phyloP scores from a whole-genome alignment of 2,113 vertebrate species.

The Hippolais icterina region DNA sequence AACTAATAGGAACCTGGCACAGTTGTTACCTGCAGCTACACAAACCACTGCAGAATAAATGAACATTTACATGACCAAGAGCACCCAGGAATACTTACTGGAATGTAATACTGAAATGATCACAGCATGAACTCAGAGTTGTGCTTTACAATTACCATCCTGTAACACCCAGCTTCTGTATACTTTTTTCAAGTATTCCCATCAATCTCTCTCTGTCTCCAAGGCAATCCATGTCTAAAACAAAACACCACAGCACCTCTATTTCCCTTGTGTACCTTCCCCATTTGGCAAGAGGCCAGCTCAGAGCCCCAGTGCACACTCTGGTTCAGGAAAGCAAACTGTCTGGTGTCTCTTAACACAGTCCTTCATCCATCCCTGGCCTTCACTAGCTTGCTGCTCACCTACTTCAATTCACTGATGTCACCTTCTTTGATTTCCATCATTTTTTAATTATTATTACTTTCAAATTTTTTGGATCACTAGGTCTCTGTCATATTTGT shows the following conservation, averaged over 20 bases:
- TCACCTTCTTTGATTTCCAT: neutral
- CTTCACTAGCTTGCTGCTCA: neutral
- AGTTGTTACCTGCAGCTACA: neutral
- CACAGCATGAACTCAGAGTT: neutral
- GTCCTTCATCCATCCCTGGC: neutral
- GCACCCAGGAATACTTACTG: neutral
- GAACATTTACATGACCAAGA: neutral
- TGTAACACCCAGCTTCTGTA: neutral
- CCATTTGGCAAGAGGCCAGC: neutral
- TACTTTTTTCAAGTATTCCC: neutral
- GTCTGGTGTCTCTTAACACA: neutral
- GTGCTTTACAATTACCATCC: neutral
- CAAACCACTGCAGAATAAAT: neutral
- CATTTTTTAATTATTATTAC: neutral
- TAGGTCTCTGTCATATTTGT: neutral
- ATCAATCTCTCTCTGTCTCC: neutral
- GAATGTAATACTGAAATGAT: neutral
- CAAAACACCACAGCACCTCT: neutral
- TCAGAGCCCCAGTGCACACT: neutral
- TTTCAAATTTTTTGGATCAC: neutral
- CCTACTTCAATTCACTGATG: neutral
- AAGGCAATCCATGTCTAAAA: neutral
- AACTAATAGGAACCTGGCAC: neutral
- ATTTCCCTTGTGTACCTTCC: neutral
- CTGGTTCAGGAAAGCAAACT: neutral